Evolutionary conservation across 2,888 invertebrate species (phyloP).

Genomic region (Gortyna flavago): DNA sequence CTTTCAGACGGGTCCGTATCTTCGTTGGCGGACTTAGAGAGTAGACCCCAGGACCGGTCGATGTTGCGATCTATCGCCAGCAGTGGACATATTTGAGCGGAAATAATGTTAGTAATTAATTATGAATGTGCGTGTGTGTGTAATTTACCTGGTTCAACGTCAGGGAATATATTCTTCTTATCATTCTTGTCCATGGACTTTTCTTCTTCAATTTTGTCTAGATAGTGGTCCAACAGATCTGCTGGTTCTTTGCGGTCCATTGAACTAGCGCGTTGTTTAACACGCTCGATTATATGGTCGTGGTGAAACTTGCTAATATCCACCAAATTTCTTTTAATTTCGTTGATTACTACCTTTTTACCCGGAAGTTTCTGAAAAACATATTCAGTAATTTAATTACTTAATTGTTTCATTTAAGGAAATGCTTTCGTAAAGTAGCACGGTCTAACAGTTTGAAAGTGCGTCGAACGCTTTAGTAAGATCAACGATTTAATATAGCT

Average conservation of each 20-base stretch:
- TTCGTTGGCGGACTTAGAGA: background rate
- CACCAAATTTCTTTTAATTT: conserved; percentile 85
- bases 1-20: background rate
- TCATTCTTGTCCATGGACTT: conserved; percentile 20
- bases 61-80: background rate
- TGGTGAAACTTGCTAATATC: conserved; percentile 73
- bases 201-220: conserved; percentile 67
- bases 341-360: conserved; percentile 75
- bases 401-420: conserved; percentile 2
- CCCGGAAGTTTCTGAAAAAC: conserved; percentile 73
- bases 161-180: conserved; percentile 34
- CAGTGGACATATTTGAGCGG: background rate
- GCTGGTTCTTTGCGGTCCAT: conserved; percentile 58
- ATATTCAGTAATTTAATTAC: conserved; percentile 9
- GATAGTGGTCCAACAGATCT: conserved; percentile 74
- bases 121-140: background rate
- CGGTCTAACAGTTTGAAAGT: background rate
- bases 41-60: background rate
- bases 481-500: background rate
- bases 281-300: conserved; percentile 62
- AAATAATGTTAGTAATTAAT: background rate
- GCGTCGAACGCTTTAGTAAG: conserved; percentile 4
- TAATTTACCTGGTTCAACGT: conserved; percentile 40
- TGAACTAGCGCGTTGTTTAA: conserved; percentile 52
- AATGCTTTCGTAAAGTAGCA: background rate